A percentile compares a stretch with the other conserved stretches of the same genome.
Evolutionary conservation across 2,797 vertebrate species (phyloP).

Genomic region (Syngnathus rostellatus): DNA sequence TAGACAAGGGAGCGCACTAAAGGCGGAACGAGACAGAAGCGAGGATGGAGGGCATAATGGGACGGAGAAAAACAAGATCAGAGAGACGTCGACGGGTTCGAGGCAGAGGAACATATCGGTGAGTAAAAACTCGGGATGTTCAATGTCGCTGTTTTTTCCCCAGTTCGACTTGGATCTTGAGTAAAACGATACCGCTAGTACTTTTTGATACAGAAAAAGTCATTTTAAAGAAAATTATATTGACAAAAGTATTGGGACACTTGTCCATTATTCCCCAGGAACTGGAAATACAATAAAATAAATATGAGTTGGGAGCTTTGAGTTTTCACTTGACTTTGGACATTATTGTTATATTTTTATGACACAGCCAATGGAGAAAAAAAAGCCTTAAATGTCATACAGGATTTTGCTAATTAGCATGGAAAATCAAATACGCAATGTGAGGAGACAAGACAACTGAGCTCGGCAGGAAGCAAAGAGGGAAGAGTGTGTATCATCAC

Average conservation of each 20-base stretch:
- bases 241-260: slow-evolving; percentile 29
- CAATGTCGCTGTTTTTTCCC: no score
- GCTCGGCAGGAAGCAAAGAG: slow-evolving; percentile 7
- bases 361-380: neutral
- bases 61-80: slow-evolving; percentile 1
- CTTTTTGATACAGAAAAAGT: no score
- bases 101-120: slow-evolving; percentile 16
- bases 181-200: no score
- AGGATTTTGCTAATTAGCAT: neutral
- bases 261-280: neutral
- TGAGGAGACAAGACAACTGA: slow-evolving; percentile 13
- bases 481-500: slow-evolving; percentile 10
- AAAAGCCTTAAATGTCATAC: neutral
- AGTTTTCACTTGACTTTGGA: neutral
- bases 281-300: neutral
- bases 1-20: slow-evolving; percentile 44
- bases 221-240: neutral
- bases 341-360: neutral
- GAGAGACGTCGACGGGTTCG: neutral
- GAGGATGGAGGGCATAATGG: slow-evolving; percentile 22
- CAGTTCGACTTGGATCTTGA: no score
- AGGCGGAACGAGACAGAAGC: slow-evolving; percentile 1
- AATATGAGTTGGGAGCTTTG: neutral
- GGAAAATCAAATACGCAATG: neutral
- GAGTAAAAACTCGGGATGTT: slow-evolving; percentile 9